phyloP scores from a whole-genome alignment of 2,888 invertebrate species.

The Apodemia hepburni region DNA sequence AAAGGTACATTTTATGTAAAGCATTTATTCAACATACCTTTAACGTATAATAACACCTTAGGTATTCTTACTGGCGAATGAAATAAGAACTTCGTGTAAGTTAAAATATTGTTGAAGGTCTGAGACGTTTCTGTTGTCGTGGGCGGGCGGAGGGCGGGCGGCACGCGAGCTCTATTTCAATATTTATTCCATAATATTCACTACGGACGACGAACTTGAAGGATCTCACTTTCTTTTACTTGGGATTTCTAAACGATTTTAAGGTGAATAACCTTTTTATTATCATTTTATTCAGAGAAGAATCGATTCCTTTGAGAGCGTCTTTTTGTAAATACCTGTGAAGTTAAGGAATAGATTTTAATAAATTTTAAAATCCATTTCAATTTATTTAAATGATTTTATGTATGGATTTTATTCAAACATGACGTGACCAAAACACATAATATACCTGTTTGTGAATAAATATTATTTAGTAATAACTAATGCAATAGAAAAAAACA shows the following conservation, averaged over 20 bases:
- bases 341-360: constrained; percentile 1
- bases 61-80: constrained; percentile 15
- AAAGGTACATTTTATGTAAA: no score
- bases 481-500: no score
- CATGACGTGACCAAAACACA: background rate
- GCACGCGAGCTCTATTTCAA: constrained; percentile 43
- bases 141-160: constrained; percentile 36
- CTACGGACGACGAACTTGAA: constrained; percentile 55
- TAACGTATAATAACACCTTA: background rate
- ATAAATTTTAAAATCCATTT: background rate
- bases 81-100: constrained; percentile 22
- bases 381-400: background rate
- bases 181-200: constrained; percentile 34
- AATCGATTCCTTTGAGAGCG: background rate
- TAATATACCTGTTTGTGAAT: background rate
- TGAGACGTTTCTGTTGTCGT: constrained; percentile 28
- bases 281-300: constrained; percentile 19
- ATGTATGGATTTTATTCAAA: background rate
- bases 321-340: constrained; percentile 9
- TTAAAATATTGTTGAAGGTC: constrained; percentile 29
- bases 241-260: constrained; percentile 24
- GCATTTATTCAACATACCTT: background rate
- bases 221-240: constrained; percentile 43
- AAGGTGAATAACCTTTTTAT: constrained; percentile 27
- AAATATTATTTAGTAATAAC: background rate